These are phyloP conservation scores for Chromis chromis DNA, from an alignment of 2,797 vertebrate genomes.

Conservation along the genomic window DNA sequence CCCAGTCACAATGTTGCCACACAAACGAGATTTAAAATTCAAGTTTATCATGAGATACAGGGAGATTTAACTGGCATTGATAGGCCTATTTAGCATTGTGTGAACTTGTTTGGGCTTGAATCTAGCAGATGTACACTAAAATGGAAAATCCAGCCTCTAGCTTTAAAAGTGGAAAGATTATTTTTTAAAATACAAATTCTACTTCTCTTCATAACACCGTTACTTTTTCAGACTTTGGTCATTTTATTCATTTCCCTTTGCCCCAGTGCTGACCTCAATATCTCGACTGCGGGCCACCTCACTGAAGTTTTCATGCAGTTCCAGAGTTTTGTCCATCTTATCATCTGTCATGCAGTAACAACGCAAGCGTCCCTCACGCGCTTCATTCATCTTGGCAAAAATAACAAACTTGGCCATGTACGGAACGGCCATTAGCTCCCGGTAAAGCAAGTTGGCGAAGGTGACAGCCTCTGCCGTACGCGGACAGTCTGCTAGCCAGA, in stretches of 20 bases:
- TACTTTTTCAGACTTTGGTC: background rate
- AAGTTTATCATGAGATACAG: no score
- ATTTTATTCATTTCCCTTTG: background rate
- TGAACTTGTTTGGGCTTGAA: no score
- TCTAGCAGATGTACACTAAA: no score
- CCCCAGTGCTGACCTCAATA: conserved; percentile 89
- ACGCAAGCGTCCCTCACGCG: conserved; percentile 93
- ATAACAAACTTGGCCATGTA: conserved; percentile 99
- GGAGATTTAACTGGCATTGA: no score
- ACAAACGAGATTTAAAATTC: no score
- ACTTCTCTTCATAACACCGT: background rate
- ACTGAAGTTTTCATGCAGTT: conserved; percentile 96
- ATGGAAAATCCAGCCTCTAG: background rate
- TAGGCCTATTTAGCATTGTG: no score
- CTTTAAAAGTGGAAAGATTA: no score
- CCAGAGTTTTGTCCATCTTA: conserved; percentile 98
- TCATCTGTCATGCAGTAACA: conserved; percentile 99
- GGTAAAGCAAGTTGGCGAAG: conserved; percentile 94
- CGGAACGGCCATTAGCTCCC: conserved; percentile 93
- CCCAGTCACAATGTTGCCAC: no score
- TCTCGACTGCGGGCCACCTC: conserved; percentile 98
- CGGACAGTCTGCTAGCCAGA: conserved; percentile 98
- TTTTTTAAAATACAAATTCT: background rate
- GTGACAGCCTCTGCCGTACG: conserved; percentile 95
- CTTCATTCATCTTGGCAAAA: conserved; percentile 98